Percentiles rank a stretch among this genome's conserved stretches.
Conservation (phyloP, 2,113 vertebrate genomes). For the Argyrosomus japonicus region DNA sequence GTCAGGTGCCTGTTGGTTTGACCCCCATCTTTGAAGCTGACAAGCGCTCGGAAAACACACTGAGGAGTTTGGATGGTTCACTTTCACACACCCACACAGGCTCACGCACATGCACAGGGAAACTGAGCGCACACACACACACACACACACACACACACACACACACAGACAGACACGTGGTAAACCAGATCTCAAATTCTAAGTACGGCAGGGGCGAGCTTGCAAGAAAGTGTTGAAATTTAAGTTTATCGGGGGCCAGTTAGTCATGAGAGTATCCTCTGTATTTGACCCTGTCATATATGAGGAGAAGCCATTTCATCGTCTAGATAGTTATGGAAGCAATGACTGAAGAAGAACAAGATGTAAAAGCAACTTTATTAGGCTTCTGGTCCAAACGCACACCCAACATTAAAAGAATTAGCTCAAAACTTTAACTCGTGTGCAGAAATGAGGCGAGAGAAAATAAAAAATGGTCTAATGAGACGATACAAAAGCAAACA, state of each 20-base stretch:
- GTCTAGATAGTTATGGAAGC: not conserved
- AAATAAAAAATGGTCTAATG: not conserved
- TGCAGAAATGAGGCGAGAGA: constrained; percentile 3
- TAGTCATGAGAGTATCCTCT: constrained; percentile 15
- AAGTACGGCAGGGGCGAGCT: constrained; percentile 12
- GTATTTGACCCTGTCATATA: not conserved
- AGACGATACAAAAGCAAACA: constrained; percentile 6
- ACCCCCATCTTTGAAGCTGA: constrained; percentile 72
- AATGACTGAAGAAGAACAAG: not conserved
- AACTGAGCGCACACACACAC: not conserved
- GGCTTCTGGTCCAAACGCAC: constrained; percentile 6
- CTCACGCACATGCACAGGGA: constrained; percentile 32
- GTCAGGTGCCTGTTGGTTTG: constrained; percentile 73
- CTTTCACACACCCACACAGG: constrained; percentile 62
- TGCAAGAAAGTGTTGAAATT: constrained; percentile 25
- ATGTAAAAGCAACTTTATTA: not conserved
- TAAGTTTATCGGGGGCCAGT: constrained; percentile 45
- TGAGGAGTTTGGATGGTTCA: constrained; percentile 60
- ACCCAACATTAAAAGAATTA: not conserved
- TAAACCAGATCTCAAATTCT: constrained; percentile 15
- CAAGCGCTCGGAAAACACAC: constrained; percentile 52
- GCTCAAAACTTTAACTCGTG: not conserved
- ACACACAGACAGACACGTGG: constrained; percentile 1
- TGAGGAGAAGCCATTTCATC: not conserved
- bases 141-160: constrained; percentile 27